phyloP scores from a whole-genome alignment of 2,888 invertebrate genomes.

The Hemithea aestivaria region DNA sequence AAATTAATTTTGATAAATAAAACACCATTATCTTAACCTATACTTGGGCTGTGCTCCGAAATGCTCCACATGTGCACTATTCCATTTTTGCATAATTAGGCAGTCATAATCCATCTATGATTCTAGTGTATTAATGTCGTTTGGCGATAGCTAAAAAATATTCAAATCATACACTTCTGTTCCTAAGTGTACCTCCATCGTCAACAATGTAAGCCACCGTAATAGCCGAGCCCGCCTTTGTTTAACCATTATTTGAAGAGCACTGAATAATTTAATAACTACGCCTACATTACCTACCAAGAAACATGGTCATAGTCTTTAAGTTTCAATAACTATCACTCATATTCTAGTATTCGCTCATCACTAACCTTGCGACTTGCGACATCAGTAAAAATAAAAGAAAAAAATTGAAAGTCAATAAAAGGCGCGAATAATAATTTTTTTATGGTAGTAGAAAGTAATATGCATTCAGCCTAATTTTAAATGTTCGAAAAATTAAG shows the following conservation, averaged over 20 bases:
- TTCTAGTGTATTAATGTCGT: not conserved
- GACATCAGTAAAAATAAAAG: no score
- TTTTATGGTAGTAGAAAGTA: no score
- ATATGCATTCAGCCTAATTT: constrained; percentile 16
- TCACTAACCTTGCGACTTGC: no score
- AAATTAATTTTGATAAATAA: no score
- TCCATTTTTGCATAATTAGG: no score
- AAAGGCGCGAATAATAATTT: not conserved
- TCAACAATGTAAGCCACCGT: constrained; percentile 28
- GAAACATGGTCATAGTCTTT: constrained; percentile 6
- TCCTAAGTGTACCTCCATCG: constrained; percentile 24
- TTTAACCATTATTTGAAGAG: constrained; percentile 41
- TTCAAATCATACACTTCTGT: constrained; percentile 14
- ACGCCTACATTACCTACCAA: constrained; percentile 2
- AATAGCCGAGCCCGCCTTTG: constrained; percentile 37
- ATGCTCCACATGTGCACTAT: no score
- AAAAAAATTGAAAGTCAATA: not conserved
- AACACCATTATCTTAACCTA: no score
- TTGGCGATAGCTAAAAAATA: no score
- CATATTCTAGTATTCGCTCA: no score
- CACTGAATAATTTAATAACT: constrained; percentile 25
- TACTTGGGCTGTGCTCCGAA: no score
- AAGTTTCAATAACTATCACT: constrained; percentile 14
- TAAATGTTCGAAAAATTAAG: constrained; percentile 62
- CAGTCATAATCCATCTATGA: no score